Conservation (phyloP, 2,113 vertebrate species). For the Rhodinocichla rosea region DNA sequence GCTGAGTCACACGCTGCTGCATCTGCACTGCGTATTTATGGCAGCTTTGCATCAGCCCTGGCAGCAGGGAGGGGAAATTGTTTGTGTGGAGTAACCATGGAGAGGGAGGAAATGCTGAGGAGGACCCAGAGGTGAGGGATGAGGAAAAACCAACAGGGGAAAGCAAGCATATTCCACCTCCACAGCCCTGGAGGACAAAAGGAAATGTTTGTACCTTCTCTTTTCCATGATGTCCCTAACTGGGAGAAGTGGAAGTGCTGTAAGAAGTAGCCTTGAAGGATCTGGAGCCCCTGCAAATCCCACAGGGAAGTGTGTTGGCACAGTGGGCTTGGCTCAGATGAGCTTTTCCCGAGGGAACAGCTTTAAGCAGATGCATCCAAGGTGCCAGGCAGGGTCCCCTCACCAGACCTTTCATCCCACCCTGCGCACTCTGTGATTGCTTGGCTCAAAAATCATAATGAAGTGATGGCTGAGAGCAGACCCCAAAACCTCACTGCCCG, state of each 20-base stretch:
- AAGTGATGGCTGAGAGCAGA: background rate
- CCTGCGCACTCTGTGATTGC: too few species aligned
- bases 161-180: background rate
- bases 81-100: slow-evolving; percentile 63
- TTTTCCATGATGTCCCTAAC: background rate
- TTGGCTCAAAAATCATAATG: background rate
- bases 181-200: background rate
- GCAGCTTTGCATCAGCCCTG: background rate
- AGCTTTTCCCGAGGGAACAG: background rate
- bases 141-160: background rate
- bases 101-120: slow-evolving; percentile 20
- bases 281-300: background rate
- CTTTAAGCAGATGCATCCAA: background rate
- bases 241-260: background rate
- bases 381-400: background rate
- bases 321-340: background rate
- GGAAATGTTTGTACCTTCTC: background rate
- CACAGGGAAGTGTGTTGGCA: background rate
- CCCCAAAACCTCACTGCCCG: background rate
- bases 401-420: background rate
- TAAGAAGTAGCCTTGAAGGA: background rate
- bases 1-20: slow-evolving; percentile 38
- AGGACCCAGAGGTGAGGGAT: background rate
- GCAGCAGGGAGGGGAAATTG: slow-evolving; percentile 17
- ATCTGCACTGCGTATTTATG: slow-evolving; percentile 42